Evolutionary conservation across 2,888 invertebrate species (phyloP).

Genomic region (Trachelus stipa): DNA sequence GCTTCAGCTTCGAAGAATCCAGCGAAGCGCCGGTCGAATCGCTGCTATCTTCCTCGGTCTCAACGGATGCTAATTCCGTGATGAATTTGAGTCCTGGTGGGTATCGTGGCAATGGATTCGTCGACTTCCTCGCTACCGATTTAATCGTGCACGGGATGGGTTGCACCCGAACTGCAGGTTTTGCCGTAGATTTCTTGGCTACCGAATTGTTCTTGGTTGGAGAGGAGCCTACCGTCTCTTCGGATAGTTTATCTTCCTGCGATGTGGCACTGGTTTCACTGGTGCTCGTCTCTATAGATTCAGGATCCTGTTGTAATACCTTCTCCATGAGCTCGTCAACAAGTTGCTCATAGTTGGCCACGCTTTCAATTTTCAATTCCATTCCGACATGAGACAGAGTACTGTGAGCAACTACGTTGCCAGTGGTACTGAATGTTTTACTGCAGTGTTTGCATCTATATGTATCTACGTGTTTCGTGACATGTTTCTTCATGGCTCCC

Average conservation of each 20-base stretch:
- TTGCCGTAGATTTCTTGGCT: constrained; percentile 68
- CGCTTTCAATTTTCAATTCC: constrained; percentile 49
- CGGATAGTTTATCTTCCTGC: not conserved
- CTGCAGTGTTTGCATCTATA: constrained; percentile 66
- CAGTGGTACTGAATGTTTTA: constrained; percentile 51
- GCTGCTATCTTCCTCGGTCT: constrained; percentile 42
- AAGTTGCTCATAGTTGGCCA: constrained; percentile 37
- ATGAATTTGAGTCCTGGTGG: constrained; percentile 35
- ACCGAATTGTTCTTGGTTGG: constrained; percentile 34
- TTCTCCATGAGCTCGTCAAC: constrained; percentile 44
- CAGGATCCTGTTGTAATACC: constrained; percentile 15
- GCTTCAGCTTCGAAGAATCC: constrained; percentile 13
- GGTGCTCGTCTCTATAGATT: not conserved
- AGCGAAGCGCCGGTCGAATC: not conserved
- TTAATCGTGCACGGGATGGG: constrained; percentile 39
- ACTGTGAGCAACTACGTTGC: constrained; percentile 54
- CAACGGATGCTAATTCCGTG: constrained; percentile 21
- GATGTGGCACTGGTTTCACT: not conserved
- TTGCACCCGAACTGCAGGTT: constrained; percentile 31
- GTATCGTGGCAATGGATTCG: constrained; percentile 62
- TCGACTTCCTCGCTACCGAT: constrained; percentile 68
- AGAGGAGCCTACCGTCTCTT: constrained; percentile 19
- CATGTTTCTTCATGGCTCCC: constrained; percentile 61
- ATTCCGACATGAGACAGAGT: constrained; percentile 51
- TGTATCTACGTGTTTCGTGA: constrained; percentile 64